Evolutionary conservation across 2,113 vertebrate genomes (phyloP).

Genomic region (Cyprinus carpio): DNA sequence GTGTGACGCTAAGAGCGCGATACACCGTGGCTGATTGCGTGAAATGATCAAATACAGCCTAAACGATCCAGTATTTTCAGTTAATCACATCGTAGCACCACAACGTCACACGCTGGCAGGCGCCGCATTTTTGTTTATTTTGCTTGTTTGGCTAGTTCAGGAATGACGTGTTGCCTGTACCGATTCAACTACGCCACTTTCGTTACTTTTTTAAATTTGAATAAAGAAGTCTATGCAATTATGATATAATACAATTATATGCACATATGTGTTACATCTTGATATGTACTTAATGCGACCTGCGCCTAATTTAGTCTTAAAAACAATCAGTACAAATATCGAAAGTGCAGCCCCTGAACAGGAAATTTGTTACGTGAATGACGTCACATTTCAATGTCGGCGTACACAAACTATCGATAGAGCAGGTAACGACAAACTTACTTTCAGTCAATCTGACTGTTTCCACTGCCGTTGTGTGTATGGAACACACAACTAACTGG

Average conservation of each 20-base stretch:
- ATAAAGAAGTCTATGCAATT: neutral
- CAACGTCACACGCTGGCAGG: neutral
- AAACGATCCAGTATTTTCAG: neutral
- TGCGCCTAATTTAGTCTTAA: neutral
- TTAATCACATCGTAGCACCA: conserved; percentile 10
- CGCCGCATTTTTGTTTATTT: conserved; percentile 72
- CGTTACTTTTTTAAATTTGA: conserved; percentile 23
- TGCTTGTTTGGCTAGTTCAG: conserved; percentile 48
- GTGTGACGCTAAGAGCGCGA: neutral
- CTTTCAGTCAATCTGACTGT: neutral
- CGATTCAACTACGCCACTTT: conserved; percentile 59
- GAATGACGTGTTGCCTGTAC: conserved; percentile 66
- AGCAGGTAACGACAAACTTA: neutral
- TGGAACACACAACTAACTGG: neutral
- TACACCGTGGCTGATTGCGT: neutral
- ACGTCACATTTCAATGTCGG: neutral
- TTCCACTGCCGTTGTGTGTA: neutral
- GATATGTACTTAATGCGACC: neutral
- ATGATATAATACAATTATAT: neutral
- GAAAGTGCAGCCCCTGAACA: conserved; percentile 51
- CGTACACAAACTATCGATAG: conserved; percentile 3
- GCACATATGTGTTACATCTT: neutral
- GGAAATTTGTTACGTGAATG: neutral
- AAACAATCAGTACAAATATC: neutral
- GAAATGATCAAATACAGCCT: neutral